Conservation (phyloP, 1,140 invertebrate genomes). For the Periplaneta americana region DNA sequence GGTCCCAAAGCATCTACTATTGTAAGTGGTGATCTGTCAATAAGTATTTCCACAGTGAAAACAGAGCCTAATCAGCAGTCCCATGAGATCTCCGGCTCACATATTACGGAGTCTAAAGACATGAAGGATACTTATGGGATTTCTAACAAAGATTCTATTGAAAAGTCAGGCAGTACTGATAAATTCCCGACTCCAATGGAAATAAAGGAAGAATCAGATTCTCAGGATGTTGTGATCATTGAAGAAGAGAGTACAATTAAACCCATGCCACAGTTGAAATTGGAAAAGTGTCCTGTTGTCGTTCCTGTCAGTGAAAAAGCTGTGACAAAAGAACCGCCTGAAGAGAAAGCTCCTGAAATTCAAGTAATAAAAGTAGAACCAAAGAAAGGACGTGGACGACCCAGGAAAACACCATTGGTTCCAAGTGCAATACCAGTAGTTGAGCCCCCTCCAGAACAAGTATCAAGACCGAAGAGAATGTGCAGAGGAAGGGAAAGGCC, state of each 20-base stretch:
- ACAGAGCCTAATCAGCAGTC: not conserved
- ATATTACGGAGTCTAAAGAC: not conserved
- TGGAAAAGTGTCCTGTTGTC: too few species aligned
- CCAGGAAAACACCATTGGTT: constrained; percentile 1
- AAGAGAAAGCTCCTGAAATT: not conserved
- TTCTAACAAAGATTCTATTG: not conserved
- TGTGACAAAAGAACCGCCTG: not conserved
- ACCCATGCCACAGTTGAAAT: too few species aligned
- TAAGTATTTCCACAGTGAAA: not conserved
- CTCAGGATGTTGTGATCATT: constrained; percentile 7
- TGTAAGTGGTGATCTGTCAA: not conserved
- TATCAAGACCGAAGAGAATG: constrained; percentile 9
- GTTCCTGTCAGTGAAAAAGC: not conserved
- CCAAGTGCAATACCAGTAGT: not conserved
- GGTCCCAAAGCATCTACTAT: not conserved
- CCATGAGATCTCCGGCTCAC: not conserved
- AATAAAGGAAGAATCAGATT: constrained; percentile 2
- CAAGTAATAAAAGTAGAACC: not conserved
- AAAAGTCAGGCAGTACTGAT: not conserved
- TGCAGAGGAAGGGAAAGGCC: constrained; percentile 13
- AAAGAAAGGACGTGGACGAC: constrained; percentile 10
- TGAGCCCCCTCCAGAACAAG: not conserved
- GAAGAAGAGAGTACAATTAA: not conserved
- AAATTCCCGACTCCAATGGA: not conserved
- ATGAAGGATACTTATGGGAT: too few species aligned